phyloP scores from a whole-genome alignment of 2,888 invertebrate genomes.

The Cerastis rubricosa region DNA sequence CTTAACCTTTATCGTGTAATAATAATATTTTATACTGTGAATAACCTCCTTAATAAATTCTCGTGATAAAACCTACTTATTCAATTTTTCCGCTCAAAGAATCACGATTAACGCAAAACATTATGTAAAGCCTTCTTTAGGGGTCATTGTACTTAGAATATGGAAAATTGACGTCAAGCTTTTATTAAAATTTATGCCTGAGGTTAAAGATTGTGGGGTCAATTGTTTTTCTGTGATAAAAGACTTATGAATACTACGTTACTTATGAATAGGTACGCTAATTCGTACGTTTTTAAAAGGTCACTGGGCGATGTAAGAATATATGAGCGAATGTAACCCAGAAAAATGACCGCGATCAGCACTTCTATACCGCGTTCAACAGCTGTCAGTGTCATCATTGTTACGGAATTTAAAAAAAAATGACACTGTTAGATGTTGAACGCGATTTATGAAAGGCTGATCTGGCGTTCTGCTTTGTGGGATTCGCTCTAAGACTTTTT shows the following conservation, averaged over 20 bases:
- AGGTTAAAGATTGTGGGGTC: constrained; percentile 39
- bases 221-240: constrained; percentile 31
- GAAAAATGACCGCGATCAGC: background rate
- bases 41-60: constrained; percentile 55
- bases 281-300: constrained; percentile 4
- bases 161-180: constrained; percentile 20
- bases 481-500: background rate
- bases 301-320: background rate
- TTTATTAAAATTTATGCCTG: constrained; percentile 36
- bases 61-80: constrained; percentile 49
- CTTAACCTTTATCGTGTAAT: constrained; percentile 16
- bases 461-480: background rate
- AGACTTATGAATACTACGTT: constrained; percentile 1
- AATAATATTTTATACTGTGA: constrained; percentile 8
- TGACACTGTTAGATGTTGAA: background rate
- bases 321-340: background rate
- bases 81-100: constrained; percentile 57
- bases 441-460: background rate
- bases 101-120: constrained; percentile 53
- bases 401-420: background rate
- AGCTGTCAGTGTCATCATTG: background rate
- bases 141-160: constrained; percentile 67
- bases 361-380: background rate
- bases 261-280: too few species aligned
- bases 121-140: constrained; percentile 53